Evolutionary conservation across 2,888 invertebrate species (phyloP).

Genomic region (Brachyptera risi): DNA sequence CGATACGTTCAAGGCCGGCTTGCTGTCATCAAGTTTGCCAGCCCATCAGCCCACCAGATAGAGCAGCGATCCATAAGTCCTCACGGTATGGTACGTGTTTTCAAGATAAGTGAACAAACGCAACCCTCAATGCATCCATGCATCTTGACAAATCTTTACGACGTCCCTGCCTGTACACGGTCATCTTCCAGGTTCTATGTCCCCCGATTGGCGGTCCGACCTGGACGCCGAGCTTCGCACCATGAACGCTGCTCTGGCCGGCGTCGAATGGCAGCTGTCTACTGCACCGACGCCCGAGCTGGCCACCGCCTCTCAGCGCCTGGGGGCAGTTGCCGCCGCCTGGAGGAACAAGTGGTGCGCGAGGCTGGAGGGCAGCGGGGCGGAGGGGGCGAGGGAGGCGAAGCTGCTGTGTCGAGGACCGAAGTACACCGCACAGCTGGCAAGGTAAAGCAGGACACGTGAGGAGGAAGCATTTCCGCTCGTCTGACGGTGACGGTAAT

Average conservation of each 20-base stretch:
- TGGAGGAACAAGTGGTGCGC: slow-evolving; percentile 33
- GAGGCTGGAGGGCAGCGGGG: slow-evolving; percentile 42
- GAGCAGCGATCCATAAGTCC: no score
- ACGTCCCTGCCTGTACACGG: neutral
- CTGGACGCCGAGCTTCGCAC: slow-evolving; percentile 38
- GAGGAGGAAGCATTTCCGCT: no score
- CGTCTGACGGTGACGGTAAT: no score
- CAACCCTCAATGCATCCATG: no score
- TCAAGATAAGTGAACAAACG: no score
- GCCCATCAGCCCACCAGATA: no score
- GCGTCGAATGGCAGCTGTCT: slow-evolving; percentile 47
- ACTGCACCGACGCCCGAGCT: slow-evolving; percentile 41
- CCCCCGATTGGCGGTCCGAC: slow-evolving; percentile 12
- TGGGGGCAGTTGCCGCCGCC: slow-evolving; percentile 23
- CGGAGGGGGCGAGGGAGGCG: slow-evolving; percentile 47
- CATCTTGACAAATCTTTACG: no score
- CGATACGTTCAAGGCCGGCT: no score
- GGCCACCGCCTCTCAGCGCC: slow-evolving; percentile 34
- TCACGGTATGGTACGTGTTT: no score
- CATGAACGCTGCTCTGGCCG: slow-evolving; percentile 44
- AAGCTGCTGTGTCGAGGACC: slow-evolving; percentile 62
- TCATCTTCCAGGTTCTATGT: neutral
- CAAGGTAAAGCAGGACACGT: slow-evolving; percentile 49
- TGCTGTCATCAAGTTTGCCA: no score
- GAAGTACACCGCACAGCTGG: slow-evolving; percentile 51